A percentile compares a stretch with the other conserved stretches of the same genome.
Evolutionary conservation across 2,113 vertebrate genomes (phyloP).

Genomic region (Dasyurus viverrinus): DNA sequence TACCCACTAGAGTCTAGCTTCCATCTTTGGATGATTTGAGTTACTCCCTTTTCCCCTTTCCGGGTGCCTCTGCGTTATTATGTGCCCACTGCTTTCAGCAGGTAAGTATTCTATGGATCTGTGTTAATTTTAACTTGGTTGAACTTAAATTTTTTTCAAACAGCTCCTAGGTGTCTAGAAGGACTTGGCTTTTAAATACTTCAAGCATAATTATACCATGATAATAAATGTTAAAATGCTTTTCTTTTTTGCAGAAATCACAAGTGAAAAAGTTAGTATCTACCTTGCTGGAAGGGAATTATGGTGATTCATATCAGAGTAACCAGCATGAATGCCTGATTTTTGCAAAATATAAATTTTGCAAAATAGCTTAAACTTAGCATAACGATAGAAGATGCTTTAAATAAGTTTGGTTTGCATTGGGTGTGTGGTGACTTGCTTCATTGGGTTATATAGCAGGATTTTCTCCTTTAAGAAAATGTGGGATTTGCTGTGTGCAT

Average conservation of each 20-base stretch:
- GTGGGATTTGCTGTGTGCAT: constrained; percentile 59
- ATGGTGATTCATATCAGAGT: constrained; percentile 81
- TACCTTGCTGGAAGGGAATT: constrained; percentile 77
- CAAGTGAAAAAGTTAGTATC: constrained; percentile 88
- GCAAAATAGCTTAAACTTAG: constrained; percentile 78
- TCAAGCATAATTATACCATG: constrained; percentile 45
- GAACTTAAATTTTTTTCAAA: constrained; percentile 63
- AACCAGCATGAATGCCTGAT: constrained; percentile 83
- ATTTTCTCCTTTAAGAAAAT: constrained; percentile 56
- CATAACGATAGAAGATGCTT: constrained; percentile 59
- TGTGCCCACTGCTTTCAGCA: constrained; percentile 81
- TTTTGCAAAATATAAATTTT: constrained; percentile 84
- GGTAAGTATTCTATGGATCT: constrained; percentile 74
- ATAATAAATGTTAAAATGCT: constrained; percentile 79
- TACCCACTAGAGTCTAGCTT: neutral
- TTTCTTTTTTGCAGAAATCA: constrained; percentile 85
- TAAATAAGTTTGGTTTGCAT: constrained; percentile 76
- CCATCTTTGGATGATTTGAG: constrained; percentile 14
- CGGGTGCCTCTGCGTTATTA: constrained; percentile 75
- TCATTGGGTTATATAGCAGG: constrained; percentile 59
- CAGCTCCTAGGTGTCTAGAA: constrained; percentile 70
- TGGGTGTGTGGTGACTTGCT: constrained; percentile 76
- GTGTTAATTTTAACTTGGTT: constrained; percentile 31
- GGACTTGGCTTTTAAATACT: constrained; percentile 67
- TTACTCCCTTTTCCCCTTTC: constrained; percentile 64